phyloP scores from a whole-genome alignment of 2,797 vertebrate species.

The Corythornis leucogaster region DNA sequence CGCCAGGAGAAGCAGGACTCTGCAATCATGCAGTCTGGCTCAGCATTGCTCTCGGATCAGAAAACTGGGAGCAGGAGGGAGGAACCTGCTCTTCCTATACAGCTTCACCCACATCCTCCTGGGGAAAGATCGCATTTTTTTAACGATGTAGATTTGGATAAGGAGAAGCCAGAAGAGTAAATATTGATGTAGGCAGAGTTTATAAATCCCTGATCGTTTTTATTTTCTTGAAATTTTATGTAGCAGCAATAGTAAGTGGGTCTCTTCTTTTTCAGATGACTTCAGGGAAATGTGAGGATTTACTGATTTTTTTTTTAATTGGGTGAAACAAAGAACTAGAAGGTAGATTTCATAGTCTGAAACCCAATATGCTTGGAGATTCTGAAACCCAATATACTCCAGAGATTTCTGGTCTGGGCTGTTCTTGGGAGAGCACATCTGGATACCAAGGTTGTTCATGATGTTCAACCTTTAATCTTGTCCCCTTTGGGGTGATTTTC shows the following conservation, averaged over 20 bases:
- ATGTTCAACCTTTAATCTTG: background rate
- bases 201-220: background rate
- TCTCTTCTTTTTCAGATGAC: background rate
- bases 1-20: background rate
- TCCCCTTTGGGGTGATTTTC: background rate
- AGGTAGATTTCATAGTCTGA: background rate
- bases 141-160: accelerated
- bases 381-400: background rate
- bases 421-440: background rate
- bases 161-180: background rate
- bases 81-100: background rate
- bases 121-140: background rate
- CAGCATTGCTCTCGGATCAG: background rate
- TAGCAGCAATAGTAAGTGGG: background rate
- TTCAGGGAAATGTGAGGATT: background rate
- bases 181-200: background rate
- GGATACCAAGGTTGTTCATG: background rate
- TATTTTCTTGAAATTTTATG: background rate
- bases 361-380: background rate
- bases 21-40: background rate
- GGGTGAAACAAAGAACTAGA: background rate
- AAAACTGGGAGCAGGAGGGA: background rate
- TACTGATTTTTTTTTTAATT: background rate
- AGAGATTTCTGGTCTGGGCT: background rate
- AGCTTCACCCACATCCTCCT: background rate